phyloP scores from a whole-genome alignment of 2,888 invertebrate species.

The Dynastes tityus region DNA sequence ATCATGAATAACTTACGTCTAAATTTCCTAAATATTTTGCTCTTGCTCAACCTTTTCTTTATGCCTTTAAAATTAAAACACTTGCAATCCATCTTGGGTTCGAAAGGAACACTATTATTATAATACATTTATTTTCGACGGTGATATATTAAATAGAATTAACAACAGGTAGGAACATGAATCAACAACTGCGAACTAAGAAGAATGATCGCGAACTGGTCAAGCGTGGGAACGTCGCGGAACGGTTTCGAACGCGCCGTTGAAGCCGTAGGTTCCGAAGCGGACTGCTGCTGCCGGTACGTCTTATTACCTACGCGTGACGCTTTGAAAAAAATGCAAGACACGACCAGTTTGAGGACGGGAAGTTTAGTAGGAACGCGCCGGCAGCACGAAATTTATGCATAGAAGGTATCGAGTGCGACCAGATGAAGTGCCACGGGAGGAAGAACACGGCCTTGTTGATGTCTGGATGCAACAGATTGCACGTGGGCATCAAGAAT shows the following conservation, averaged over 20 bases:
- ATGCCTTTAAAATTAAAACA: conserved; percentile 53
- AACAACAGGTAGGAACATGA: background rate
- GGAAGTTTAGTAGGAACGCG: conserved; percentile 23
- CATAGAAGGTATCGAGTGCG: conserved; percentile 27
- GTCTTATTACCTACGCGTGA: conserved; percentile 38
- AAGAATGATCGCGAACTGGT: conserved; percentile 34
- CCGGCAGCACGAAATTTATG: conserved; percentile 31
- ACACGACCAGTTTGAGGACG: conserved; percentile 30
- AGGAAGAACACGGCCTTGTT: conserved; percentile 29
- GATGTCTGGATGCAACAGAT: conserved; percentile 45
- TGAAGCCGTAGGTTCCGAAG: conserved; percentile 19
- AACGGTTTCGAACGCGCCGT: conserved; percentile 14
- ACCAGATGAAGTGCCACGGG: conserved; percentile 17
- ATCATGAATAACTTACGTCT: conserved; percentile 36
- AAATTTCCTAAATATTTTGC: conserved; percentile 50
- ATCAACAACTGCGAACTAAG: conserved; percentile 17
- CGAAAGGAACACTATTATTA: conserved; percentile 9
- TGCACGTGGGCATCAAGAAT: conserved; percentile 48
- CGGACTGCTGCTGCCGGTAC: background rate
- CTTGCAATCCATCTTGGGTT: conserved; percentile 48
- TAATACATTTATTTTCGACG: background rate
- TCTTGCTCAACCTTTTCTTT: conserved; percentile 52
- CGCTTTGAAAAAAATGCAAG: conserved; percentile 35
- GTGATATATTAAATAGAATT: background rate
- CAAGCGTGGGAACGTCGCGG: conserved; percentile 35